Evolutionary conservation across 2,113 vertebrate species (phyloP), one percentile per base, ranked within the genome.

Genomic region (Lethenteron reissneri): DNA sequence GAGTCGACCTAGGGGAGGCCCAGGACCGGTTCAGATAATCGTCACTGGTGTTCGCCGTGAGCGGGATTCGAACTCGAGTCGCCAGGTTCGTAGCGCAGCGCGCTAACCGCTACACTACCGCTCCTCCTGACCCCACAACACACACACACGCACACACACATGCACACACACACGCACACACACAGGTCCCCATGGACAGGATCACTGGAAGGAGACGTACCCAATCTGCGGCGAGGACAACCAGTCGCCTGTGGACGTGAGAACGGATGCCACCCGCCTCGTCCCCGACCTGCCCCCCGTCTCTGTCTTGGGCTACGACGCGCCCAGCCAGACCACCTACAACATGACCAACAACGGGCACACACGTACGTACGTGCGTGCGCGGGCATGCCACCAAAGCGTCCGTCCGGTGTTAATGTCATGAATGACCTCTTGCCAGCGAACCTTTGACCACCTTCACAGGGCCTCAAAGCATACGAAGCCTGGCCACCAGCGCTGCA

Each of bases 211-310:
- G 8, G 72, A 80, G 68, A 75, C 76, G 15, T 90, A 84, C 72
- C 84, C 87, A 0, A 83, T 82, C 1, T 95, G 91, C 7, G 85
- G 84, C 9, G 81, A 85, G n/a, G 76, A 72, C 0, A 80, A 83
- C 6, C 91, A 95, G 75, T 95, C 89, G 0, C 91, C 90, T 8
- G 80, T 92, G 15, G 77, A 91, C 2, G 81, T 95, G 73, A 75
- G 75, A 5, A 86, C 81, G 0, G 74, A 71, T 1, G 41, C 76
- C 58, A 81, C 79, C 11, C 80, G 72, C 57, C 83, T 83, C 3
- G 81, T 90, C 72, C 80, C 80, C 1, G 72, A 79, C 12, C 73
- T 96, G 79, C 74, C 75, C 0, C 79, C 83, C 1, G 12, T 88
- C 41, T 77, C 76, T 59, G 83, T 79, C 0, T 73, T 80, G 25